These are phyloP conservation scores for Stichopus horrens DNA, from an alignment of 53 echinoderm and acorn worm genomes.

Conservation along the genomic window DNA sequence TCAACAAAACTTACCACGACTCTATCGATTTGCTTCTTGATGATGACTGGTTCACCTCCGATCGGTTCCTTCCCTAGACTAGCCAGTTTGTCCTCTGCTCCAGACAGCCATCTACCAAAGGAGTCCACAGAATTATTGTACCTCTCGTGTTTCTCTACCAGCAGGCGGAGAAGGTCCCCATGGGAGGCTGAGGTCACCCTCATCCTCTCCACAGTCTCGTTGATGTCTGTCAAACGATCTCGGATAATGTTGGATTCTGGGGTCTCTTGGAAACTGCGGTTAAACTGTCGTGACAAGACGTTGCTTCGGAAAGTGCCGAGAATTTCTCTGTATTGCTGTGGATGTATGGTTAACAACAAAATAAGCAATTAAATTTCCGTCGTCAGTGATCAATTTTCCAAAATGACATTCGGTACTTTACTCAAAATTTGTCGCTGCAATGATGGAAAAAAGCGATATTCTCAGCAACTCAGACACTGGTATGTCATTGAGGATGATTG, in stretches of 20 bases:
- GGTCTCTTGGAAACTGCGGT: conserved; percentile 90
- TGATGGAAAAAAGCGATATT: too few relatives aligned
- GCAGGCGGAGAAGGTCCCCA: conserved; percentile 62
- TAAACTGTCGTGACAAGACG: conserved; percentile 82
- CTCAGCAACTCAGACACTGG: too few relatives aligned
- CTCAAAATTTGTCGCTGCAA: too few relatives aligned
- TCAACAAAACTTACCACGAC: conserved; percentile 60
- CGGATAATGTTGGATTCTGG: conserved; percentile 69
- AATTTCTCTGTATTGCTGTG: conserved; percentile 73
- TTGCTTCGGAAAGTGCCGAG: conserved; percentile 77
- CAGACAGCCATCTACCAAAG: conserved; percentile 74
- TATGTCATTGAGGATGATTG: neutral
- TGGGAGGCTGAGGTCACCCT: conserved; percentile 60
- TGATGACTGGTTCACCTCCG: conserved; percentile 74
- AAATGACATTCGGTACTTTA: too few relatives aligned
- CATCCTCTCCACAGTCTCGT: conserved; percentile 66
- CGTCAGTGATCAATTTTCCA: too few relatives aligned
- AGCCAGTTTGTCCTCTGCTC: conserved; percentile 77
- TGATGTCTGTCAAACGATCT: conserved; percentile 61
- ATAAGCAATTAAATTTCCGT: too few relatives aligned
- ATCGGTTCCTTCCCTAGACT: conserved; percentile 76
- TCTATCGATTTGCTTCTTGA: conserved; percentile 92
- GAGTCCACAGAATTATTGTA: conserved; percentile 74
- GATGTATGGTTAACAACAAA: neutral
- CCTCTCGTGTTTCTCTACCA: conserved; percentile 76